Percentiles rank a stretch among this genome's conserved stretches.
phyloP scores from a whole-genome alignment of 2,888 invertebrate species.

The Yponomeuta cagnagella region DNA sequence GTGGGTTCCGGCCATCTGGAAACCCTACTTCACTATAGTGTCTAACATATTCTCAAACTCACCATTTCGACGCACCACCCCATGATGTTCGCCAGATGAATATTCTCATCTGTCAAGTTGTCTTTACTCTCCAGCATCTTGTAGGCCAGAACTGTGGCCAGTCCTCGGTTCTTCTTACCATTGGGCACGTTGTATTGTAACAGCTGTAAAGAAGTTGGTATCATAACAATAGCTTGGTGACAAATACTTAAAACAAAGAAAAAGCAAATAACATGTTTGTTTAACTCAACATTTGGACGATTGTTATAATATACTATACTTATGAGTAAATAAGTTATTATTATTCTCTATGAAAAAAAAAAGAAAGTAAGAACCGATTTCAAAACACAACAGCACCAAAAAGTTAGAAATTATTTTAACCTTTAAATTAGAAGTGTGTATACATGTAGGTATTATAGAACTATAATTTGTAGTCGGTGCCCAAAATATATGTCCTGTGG shows the following conservation, averaged over 20 bases:
- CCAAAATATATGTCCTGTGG: too few species aligned
- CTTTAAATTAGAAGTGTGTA: too few species aligned
- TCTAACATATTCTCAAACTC: conserved; percentile 36
- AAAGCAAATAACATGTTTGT: neutral
- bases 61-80: conserved; percentile 98
- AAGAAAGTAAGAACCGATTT: too few species aligned
- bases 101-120: conserved; percentile 84
- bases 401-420: too few species aligned
- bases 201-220: conserved; percentile 72
- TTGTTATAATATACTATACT: neutral
- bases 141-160: conserved; percentile 84
- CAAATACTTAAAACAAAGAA: neutral
- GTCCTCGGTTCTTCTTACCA: conserved; percentile 90
- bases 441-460: too few species aligned
- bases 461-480: too few species aligned
- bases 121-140: conserved; percentile 80
- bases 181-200: conserved; percentile 94
- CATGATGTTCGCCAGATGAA: conserved; percentile 86
- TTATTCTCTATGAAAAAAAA: neutral
- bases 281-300: neutral
- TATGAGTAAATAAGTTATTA: neutral
- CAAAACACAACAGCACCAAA: too few species aligned
- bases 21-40: too few species aligned
- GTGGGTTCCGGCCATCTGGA: too few species aligned
- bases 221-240: neutral